phyloP scores from a whole-genome alignment of 2,797 vertebrate genomes.

The Carcharodon carcharias region DNA sequence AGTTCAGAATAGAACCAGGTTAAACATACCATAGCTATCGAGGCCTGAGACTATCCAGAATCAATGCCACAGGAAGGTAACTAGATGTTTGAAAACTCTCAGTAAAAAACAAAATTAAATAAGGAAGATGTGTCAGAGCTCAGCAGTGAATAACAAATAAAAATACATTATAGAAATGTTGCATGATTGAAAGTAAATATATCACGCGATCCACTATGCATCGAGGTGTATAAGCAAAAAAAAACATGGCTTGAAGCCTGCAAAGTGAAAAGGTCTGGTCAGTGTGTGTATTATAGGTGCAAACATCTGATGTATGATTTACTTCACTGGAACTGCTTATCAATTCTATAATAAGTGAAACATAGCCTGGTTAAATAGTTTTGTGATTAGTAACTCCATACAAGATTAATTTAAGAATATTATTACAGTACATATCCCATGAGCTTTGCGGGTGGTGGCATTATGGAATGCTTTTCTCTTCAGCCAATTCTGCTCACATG shows the following conservation, averaged over 20 bases:
- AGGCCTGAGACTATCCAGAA: background rate
- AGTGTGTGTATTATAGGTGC: background rate
- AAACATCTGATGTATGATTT: background rate
- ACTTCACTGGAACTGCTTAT: background rate
- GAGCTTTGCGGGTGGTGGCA: background rate
- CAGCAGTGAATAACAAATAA: background rate
- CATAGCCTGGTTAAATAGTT: background rate
- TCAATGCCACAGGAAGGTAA: background rate
- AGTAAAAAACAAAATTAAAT: background rate
- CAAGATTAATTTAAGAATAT: background rate
- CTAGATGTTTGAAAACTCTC: background rate
- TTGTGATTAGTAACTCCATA: background rate
- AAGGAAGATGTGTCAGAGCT: background rate
- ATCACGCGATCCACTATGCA: background rate
- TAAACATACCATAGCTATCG: background rate
- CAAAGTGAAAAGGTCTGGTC: background rate
- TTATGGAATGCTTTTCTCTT: background rate
- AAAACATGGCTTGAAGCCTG: background rate
- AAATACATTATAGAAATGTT: background rate
- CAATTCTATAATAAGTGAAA: background rate
- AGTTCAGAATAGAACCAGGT: background rate
- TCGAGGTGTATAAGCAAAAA: background rate
- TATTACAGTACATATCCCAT: background rate
- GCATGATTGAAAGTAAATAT: background rate
- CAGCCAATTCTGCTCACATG: background rate